phyloP scores from a whole-genome alignment of 2,113 vertebrate genomes.

The Amphilophus citrinellus region DNA sequence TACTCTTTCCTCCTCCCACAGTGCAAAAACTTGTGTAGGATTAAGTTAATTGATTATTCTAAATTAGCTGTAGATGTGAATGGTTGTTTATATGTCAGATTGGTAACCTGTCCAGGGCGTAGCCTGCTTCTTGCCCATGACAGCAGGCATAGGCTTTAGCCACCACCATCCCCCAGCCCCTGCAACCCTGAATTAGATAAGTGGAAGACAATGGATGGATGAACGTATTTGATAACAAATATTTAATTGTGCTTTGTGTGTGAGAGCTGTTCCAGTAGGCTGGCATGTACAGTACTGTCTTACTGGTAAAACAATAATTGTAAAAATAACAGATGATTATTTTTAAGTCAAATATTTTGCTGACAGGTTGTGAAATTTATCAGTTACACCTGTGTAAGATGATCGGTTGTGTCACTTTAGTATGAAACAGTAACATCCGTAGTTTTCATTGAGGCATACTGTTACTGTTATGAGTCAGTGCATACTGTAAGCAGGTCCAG shows the following conservation, averaged over 20 bases:
- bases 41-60: background rate
- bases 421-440: background rate
- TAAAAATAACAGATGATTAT: background rate
- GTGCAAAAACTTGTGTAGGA: background rate
- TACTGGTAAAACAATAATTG: no score
- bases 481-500: background rate
- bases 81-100: background rate
- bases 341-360: background rate
- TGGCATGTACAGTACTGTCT: no score
- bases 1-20: background rate
- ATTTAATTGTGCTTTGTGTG: background rate
- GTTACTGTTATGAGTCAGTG: no score
- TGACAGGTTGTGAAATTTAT: background rate
- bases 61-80: background rate
- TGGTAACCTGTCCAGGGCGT: background rate
- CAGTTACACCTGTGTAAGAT: background rate
- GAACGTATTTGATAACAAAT: no score
- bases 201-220: fast-evolving
- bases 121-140: background rate
- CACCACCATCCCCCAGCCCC: background rate
- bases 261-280: background rate
- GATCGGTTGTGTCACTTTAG: background rate
- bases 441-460: background rate
- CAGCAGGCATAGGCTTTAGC: background rate
- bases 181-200: background rate